Conservation (phyloP, 1,140 invertebrate genomes). For the Diabrotica virgifera region DNA sequence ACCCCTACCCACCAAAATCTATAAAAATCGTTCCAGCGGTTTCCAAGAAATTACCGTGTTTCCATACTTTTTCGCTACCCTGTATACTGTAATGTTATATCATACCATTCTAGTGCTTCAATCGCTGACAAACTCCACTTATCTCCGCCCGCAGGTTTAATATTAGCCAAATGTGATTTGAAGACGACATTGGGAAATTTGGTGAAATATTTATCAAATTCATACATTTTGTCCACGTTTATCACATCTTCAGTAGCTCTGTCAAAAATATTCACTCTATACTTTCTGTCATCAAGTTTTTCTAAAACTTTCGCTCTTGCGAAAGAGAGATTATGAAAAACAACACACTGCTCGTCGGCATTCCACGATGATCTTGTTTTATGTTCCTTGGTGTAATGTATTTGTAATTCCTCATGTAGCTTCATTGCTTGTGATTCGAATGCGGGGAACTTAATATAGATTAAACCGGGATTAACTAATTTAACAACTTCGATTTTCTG, state of each 20-base stretch:
- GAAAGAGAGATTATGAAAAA: conserved; percentile 16
- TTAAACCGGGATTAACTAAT: conserved; percentile 27
- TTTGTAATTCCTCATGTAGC: conserved; percentile 31
- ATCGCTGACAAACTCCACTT: conserved; percentile 32
- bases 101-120: conserved; percentile 27
- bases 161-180: conserved; percentile 29
- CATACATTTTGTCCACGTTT: conserved; percentile 21
- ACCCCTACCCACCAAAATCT: too few relatives aligned
- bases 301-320: conserved; percentile 22
- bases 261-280: conserved; percentile 28
- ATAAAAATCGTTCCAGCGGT: too few relatives aligned
- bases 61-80: too few relatives aligned
- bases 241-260: conserved; percentile 19
- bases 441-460: conserved; percentile 30
- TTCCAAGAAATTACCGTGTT: too few relatives aligned
- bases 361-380: conserved; percentile 27
- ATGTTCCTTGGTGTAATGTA: conserved; percentile 25
- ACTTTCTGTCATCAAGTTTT: conserved; percentile 7
- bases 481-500: conserved; percentile 24
- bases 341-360: conserved; percentile 24
- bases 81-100: conserved; percentile 4
- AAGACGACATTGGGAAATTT: conserved; percentile 16
- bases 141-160: conserved; percentile 31
- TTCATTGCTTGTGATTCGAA: conserved; percentile 22
- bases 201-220: conserved; percentile 26